These are phyloP conservation scores for Hyposoter dolosus DNA, from an alignment of 2,888 invertebrate genomes.

Conservation along the genomic window DNA sequence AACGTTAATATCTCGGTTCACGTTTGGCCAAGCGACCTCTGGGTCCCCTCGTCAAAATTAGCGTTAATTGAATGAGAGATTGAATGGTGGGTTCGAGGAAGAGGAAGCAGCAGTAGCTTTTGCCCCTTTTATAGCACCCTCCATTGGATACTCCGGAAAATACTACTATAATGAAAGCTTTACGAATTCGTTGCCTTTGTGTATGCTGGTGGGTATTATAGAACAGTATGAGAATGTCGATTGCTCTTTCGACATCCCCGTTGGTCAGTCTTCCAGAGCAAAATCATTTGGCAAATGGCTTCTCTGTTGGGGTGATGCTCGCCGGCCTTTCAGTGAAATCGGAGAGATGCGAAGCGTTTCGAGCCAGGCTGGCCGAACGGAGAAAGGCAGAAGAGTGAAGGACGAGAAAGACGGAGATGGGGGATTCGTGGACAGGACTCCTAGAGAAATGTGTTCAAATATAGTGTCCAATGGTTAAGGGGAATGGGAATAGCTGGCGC, in stretches of 20 bases:
- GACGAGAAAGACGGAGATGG: slow-evolving; percentile 23
- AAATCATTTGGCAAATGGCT: slow-evolving; percentile 79
- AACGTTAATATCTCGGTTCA: slow-evolving; percentile 46
- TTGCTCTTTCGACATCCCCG: slow-evolving; percentile 22
- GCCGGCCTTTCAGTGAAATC: slow-evolving; percentile 72
- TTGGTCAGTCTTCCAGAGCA: slow-evolving; percentile 47
- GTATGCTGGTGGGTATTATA: slow-evolving; percentile 8
- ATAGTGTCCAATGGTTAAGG: slow-evolving; percentile 43
- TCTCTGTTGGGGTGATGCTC: slow-evolving; percentile 37
- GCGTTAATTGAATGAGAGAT: slow-evolving; percentile 60
- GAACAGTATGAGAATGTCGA: neutral
- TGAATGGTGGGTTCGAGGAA: slow-evolving; percentile 48
- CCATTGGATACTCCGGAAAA: slow-evolving; percentile 26
- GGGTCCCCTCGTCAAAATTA: slow-evolving; percentile 52
- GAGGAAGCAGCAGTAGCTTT: slow-evolving; percentile 1
- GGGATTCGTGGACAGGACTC: slow-evolving; percentile 64
- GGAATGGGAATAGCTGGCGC: slow-evolving; percentile 1
- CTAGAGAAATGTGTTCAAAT: slow-evolving; percentile 37
- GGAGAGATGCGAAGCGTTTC: slow-evolving; percentile 64
- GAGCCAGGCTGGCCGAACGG: neutral
- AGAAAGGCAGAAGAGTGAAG: neutral
- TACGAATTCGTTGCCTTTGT: neutral
- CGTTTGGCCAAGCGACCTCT: slow-evolving; percentile 47
- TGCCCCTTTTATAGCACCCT: slow-evolving; percentile 34
- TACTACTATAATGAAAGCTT: slow-evolving; percentile 24